Conservation (phyloP, 1,140 invertebrate species). For the Nephila pilipes region DNA sequence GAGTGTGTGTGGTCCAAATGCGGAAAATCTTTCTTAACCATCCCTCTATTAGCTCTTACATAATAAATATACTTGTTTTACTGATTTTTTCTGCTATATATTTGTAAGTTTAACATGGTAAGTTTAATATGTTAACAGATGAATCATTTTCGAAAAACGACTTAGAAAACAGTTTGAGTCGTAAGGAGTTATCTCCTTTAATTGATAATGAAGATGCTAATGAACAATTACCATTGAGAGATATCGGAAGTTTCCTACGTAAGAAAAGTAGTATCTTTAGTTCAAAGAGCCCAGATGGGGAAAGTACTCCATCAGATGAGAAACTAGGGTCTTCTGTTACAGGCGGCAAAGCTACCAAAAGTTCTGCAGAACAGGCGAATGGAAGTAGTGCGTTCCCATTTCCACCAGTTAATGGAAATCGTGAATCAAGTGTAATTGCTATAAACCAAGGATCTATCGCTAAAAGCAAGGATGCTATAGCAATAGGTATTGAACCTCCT, state of each 20-base stretch:
- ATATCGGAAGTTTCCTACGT: slow-evolving; percentile 6
- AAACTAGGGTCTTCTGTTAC: slow-evolving; percentile 25
- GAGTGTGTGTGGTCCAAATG: too few relatives aligned
- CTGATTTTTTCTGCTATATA: slow-evolving; percentile 7
- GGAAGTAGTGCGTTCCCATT: too few relatives aligned
- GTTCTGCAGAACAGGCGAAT: slow-evolving; percentile 23
- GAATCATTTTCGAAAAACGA: neutral
- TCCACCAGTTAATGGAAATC: slow-evolving; percentile 18
- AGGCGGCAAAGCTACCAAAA: slow-evolving; percentile 27
- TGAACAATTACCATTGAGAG: slow-evolving; percentile 28
- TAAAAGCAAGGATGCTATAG: neutral
- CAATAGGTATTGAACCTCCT: neutral
- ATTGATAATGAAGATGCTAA: slow-evolving; percentile 18
- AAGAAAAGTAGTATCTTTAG: slow-evolving; percentile 5
- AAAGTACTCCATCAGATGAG: slow-evolving; percentile 5
- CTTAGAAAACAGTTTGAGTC: slow-evolving; percentile 14
- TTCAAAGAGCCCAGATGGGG: neutral
- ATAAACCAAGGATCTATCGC: neutral
- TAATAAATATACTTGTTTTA: neutral
- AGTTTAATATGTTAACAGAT: neutral
- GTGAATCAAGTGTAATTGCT: slow-evolving; percentile 1
- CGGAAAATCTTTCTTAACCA: too few relatives aligned
- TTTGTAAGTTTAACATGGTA: slow-evolving; percentile 7
- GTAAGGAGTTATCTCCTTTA: neutral
- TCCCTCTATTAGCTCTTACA: too few relatives aligned